These are phyloP conservation scores for Micromys minutus DNA, from an alignment of 2,113 vertebrate species.

Conservation along the genomic window DNA sequence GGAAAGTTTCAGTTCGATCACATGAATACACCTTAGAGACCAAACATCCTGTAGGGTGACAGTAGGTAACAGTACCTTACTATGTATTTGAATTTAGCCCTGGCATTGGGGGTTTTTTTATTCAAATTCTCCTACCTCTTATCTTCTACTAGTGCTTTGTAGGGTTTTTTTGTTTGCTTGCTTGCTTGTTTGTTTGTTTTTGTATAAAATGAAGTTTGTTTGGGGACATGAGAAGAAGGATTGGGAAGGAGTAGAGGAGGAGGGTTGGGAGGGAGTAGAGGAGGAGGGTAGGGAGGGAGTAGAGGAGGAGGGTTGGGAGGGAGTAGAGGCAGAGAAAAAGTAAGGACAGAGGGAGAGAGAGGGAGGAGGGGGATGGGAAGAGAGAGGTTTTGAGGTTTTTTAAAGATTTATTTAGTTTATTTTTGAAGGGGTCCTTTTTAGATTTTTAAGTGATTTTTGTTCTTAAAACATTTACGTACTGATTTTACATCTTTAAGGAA, in stretches of 20 bases:
- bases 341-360: too few relatives aligned
- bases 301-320: too few relatives aligned
- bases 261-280: too few relatives aligned
- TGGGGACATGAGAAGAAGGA: too few relatives aligned
- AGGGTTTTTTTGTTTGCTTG: too few relatives aligned
- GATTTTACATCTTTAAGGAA: background rate
- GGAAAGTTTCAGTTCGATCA: background rate
- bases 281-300: too few relatives aligned
- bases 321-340: too few relatives aligned
- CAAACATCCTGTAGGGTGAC: background rate
- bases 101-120: background rate
- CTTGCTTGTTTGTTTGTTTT: too few relatives aligned
- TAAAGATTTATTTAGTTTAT: background rate
- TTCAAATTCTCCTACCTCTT: background rate
- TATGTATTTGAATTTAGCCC: background rate
- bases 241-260: too few relatives aligned
- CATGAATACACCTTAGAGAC: background rate
- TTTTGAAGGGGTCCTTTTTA: background rate
- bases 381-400: too few relatives aligned
- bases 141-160: background rate
- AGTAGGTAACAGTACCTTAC: background rate
- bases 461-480: background rate
- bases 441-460: background rate
- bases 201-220: too few relatives aligned
- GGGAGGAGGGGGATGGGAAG: too few relatives aligned